Percentiles rank a stretch among this genome's conserved stretches.
Evolutionary conservation across 1,140 invertebrate genomes (phyloP).

Genomic region (Heterodera carotae): DNA sequence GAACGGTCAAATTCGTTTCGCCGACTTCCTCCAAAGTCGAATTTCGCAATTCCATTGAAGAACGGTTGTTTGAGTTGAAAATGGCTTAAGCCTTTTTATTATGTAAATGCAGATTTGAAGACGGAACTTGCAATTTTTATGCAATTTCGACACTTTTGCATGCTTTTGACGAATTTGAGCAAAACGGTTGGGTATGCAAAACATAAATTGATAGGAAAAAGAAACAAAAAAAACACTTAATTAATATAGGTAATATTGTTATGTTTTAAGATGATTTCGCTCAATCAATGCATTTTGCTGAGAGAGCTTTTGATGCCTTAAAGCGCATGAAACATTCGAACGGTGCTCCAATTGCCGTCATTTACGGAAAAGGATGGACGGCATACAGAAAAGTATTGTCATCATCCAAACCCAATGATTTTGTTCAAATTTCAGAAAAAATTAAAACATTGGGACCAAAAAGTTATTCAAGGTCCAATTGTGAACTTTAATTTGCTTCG

Average conservation of each 20-base stretch:
- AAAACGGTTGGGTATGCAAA: slow-evolving; percentile 66
- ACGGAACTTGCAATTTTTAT: slow-evolving; percentile 86
- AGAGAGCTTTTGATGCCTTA: slow-evolving; percentile 10
- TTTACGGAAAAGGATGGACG: slow-evolving; percentile 73
- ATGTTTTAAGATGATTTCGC: slow-evolving; percentile 69
- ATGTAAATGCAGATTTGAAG: slow-evolving; percentile 77
- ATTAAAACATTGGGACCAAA: not conserved
- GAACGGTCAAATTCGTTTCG: slow-evolving; percentile 67
- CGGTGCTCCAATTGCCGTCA: slow-evolving; percentile 72
- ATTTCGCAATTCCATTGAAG: slow-evolving; percentile 28
- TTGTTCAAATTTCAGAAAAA: slow-evolving; percentile 14
- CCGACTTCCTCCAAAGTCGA: slow-evolving; percentile 14
- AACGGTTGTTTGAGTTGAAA: slow-evolving; percentile 31
- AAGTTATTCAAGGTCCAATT: slow-evolving; percentile 77
- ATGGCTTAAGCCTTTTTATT: too few species aligned
- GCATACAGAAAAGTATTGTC: not conserved
- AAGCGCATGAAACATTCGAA: slow-evolving; percentile 69
- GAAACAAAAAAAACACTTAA: too few species aligned
- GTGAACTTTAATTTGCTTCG: slow-evolving; percentile 85
- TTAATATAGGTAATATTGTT: too few species aligned
- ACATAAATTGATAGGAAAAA: slow-evolving; percentile 69
- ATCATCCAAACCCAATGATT: not conserved
- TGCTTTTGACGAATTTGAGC: slow-evolving; percentile 76
- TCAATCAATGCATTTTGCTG: slow-evolving; percentile 13
- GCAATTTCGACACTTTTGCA: slow-evolving; percentile 79